These are phyloP conservation scores for Brachyrhaphis roseni DNA, from an alignment of 2,797 vertebrate genomes.

Conservation along the genomic window DNA sequence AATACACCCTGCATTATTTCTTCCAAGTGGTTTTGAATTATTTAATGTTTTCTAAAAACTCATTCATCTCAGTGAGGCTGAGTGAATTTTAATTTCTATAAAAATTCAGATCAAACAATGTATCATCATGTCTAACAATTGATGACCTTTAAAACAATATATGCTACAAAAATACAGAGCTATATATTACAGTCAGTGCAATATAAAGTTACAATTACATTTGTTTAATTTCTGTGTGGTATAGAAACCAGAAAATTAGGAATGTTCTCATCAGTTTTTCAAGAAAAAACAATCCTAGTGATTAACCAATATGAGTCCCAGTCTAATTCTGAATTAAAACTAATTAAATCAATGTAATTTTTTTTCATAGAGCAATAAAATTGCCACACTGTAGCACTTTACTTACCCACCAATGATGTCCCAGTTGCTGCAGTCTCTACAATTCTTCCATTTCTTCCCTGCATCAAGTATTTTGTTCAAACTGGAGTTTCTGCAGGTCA, in stretches of 20 bases:
- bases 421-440: background rate
- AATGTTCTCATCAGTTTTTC: background rate
- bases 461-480: background rate
- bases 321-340: background rate
- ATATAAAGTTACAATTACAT: background rate
- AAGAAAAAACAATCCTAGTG: background rate
- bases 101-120: background rate
- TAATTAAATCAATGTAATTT: background rate
- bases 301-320: background rate
- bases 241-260: background rate
- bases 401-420: background rate
- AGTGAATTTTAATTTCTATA: background rate
- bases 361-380: background rate
- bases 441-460: background rate
- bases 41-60: background rate
- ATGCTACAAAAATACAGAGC: background rate
- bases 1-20: background rate
- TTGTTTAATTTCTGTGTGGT: background rate
- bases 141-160: background rate
- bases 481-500: background rate
- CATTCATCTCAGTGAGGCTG: background rate
- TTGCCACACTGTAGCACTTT: background rate
- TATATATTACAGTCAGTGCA: background rate
- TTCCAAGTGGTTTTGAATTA: background rate
- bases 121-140: background rate